Percentiles rank a stretch among this genome's conserved stretches.
phyloP scores from a whole-genome alignment of 2,113 vertebrate genomes.

The Callionymus lyra region DNA sequence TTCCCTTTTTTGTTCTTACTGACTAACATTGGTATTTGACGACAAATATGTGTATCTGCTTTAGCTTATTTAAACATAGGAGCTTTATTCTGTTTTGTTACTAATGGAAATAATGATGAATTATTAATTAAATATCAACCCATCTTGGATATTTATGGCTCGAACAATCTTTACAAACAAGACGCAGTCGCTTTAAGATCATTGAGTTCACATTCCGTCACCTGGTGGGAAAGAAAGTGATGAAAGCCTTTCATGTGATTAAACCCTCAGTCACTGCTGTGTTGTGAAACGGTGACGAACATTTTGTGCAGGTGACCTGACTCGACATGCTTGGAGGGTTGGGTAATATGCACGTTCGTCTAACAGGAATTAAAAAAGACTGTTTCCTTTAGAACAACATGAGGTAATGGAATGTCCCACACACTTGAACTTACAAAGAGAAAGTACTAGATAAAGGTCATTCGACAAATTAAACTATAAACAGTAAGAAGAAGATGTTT shows the following conservation, averaged over 20 bases:
- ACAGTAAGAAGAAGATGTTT: no score
- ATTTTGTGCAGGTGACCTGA: constrained; percentile 26
- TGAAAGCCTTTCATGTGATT: constrained; percentile 6
- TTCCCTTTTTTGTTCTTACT: no score
- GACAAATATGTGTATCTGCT: no score
- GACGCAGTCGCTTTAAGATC: not conserved
- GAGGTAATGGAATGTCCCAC: no score
- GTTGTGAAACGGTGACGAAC: constrained; percentile 42
- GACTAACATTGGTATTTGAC: no score
- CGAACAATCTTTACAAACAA: not conserved
- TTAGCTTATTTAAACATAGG: no score
- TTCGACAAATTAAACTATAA: not conserved
- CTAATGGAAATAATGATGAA: no score
- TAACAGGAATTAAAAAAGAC: not conserved
- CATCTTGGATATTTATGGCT: no score
- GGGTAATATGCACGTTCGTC: constrained; percentile 9
- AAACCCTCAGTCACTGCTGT: constrained; percentile 13
- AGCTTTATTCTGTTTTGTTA: no score
- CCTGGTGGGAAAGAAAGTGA: constrained; percentile 3
- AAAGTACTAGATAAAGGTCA: not conserved
- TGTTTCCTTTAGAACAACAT: not conserved
- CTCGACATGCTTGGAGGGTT: constrained; percentile 36
- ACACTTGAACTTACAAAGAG: not conserved
- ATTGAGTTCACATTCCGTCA: not conserved
- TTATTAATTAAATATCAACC: no score